Evolutionary conservation across 2,797 vertebrate species (phyloP).

Genomic region (Pangasius mekongensis): DNA sequence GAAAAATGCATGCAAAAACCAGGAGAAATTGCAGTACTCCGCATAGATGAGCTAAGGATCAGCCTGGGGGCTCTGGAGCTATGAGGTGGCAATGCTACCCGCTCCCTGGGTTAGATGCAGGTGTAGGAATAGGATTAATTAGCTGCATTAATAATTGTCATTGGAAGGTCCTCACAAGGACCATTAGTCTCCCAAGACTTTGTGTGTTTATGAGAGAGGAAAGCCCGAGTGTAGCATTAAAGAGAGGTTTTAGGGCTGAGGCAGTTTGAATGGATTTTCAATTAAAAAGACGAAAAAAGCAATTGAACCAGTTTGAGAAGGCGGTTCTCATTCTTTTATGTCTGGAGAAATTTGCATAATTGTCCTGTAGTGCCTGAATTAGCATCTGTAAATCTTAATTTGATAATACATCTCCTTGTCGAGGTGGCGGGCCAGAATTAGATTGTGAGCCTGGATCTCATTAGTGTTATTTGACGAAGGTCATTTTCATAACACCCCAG

Average conservation of each 20-base stretch:
- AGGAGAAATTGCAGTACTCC: neutral
- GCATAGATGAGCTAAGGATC: neutral
- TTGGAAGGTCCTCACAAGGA: neutral
- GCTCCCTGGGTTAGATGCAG: neutral
- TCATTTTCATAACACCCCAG: slow-evolving; percentile 73
- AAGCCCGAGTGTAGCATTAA: slow-evolving; percentile 57
- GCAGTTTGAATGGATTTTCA: slow-evolving; percentile 66
- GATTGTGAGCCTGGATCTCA: slow-evolving; percentile 75
- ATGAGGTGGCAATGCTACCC: neutral
- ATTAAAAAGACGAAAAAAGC: slow-evolving; percentile 61
- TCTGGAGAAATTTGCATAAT: slow-evolving; percentile 73
- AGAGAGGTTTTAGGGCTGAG: slow-evolving; percentile 58
- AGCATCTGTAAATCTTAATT: slow-evolving; percentile 80
- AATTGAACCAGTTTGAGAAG: slow-evolving; percentile 67
- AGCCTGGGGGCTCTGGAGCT: neutral
- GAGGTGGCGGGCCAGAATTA: slow-evolving; percentile 70
- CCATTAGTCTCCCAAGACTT: too few species aligned
- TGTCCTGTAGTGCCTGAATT: slow-evolving; percentile 76
- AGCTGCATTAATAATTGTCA: slow-evolving; percentile 14
- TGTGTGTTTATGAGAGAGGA: slow-evolving; percentile 2
- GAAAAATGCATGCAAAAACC: neutral
- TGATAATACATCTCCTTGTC: slow-evolving; percentile 75
- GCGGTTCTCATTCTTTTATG: slow-evolving; percentile 64
- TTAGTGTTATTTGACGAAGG: slow-evolving; percentile 76
- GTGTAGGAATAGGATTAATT: neutral